A percentile compares a stretch with the other conserved stretches of the same genome.
Conservation (phyloP, 2,888 invertebrate species). For the Chirona hameri region DNA sequence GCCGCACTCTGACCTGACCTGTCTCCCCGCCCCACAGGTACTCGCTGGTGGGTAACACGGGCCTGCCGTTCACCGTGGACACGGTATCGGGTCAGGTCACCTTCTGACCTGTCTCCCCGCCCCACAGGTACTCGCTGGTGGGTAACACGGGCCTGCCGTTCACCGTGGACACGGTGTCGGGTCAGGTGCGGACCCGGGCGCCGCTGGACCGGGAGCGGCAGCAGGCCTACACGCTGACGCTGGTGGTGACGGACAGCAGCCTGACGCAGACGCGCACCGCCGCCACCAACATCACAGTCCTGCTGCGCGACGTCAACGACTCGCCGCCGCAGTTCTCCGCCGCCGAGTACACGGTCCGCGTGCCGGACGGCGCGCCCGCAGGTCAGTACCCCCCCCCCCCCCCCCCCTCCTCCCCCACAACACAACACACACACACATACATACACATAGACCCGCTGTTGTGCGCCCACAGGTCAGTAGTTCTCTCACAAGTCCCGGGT, state of each 20-base stretch:
- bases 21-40: conserved; percentile 34
- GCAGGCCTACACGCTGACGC: conserved; percentile 69
- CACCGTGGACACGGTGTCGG: conserved; percentile 77
- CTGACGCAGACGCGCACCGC: conserved; percentile 78
- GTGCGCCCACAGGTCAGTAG: no score
- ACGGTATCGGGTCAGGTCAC: conserved; percentile 69
- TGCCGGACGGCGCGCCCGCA: conserved; percentile 72
- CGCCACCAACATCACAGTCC: conserved; percentile 58
- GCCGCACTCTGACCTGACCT: no score
- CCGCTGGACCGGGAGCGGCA: conserved; percentile 81
- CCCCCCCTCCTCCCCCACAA: no score
- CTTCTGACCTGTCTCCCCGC: no score
- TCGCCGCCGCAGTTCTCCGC: conserved; percentile 54
- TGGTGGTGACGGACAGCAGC: conserved; percentile 85
- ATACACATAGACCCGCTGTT: no score
- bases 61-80: no score
- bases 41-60: conserved; percentile 47
- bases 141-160: conserved; percentile 74
- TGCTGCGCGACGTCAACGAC: conserved; percentile 49
- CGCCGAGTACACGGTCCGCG: conserved; percentile 69
- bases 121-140: conserved; percentile 38
- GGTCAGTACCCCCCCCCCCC: conserved; percentile 51
- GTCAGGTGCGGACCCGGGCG: conserved; percentile 79
- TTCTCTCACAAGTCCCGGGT: no score
- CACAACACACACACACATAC: no score